phyloP scores from a whole-genome alignment of 1,140 invertebrate genomes.

The Cephus cinctus region DNA sequence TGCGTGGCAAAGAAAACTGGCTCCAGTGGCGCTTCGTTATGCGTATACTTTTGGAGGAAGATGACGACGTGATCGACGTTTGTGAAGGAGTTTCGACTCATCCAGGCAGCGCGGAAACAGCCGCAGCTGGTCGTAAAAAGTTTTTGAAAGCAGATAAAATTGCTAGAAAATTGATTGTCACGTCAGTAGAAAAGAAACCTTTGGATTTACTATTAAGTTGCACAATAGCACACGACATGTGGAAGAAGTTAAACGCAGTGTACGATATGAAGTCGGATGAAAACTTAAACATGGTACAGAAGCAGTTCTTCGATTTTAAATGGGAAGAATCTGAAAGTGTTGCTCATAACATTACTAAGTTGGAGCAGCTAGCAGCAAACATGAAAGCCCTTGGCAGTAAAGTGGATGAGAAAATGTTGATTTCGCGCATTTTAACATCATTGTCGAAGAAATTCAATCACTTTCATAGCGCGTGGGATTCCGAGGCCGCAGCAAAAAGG shows the following conservation, averaged over 20 bases:
- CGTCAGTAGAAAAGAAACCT: slow-evolving; percentile 21
- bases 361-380: slow-evolving; percentile 8
- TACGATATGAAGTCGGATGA: slow-evolving; percentile 27
- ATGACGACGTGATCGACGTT: slow-evolving; percentile 6
- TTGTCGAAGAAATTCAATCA: slow-evolving; percentile 31
- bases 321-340: slow-evolving; percentile 12
- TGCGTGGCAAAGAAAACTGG: slow-evolving; percentile 11
- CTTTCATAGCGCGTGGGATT: slow-evolving; percentile 36
- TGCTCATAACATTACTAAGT: slow-evolving; percentile 5
- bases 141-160: slow-evolving; percentile 24
- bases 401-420: background rate
- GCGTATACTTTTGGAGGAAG: slow-evolving; percentile 2
- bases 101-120: background rate
- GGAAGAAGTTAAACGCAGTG: slow-evolving; percentile 24
- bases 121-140: slow-evolving; percentile 6
- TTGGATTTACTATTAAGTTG: slow-evolving; percentile 29
- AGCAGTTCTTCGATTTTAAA: slow-evolving; percentile 25
- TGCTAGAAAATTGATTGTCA: slow-evolving; percentile 26
- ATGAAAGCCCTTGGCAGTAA: slow-evolving; percentile 11
- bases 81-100: slow-evolving; percentile 4
- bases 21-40: slow-evolving; percentile 10
- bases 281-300: slow-evolving; percentile 15
- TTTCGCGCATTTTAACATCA: slow-evolving; percentile 4
- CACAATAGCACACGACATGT: slow-evolving; percentile 28
- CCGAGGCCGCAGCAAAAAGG: slow-evolving; percentile 25